A percentile compares a stretch with the other conserved stretches of the same genome.
Conservation (phyloP, 1,140 invertebrate species). For the Pomacea maculata region DNA sequence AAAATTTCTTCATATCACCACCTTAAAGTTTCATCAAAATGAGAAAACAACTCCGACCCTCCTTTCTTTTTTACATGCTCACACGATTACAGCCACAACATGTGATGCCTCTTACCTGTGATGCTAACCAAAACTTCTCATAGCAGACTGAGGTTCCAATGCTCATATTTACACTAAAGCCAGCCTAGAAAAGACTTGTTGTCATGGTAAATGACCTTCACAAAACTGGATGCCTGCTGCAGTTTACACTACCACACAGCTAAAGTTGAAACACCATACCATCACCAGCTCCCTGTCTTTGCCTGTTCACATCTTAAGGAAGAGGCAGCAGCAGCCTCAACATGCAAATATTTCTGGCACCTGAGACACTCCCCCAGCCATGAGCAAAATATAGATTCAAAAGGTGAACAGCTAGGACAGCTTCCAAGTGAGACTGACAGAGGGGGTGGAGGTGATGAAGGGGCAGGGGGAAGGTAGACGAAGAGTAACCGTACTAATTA, state of each 20-base stretch:
- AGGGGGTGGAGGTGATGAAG: background rate
- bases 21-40: too few species aligned
- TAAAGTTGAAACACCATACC: too few species aligned
- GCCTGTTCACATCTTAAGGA: too few species aligned
- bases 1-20: too few species aligned
- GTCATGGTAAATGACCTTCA: too few species aligned
- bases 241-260: too few species aligned
- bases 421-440: background rate
- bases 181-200: too few species aligned
- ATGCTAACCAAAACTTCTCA: too few species aligned
- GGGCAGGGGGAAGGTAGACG: background rate
- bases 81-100: background rate
- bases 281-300: too few species aligned
- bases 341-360: constrained; percentile 4
- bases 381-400: constrained; percentile 1
- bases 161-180: too few species aligned
- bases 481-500: background rate
- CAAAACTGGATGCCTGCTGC: too few species aligned
- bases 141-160: too few species aligned
- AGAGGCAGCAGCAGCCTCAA: background rate
- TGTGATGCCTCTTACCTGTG: background rate
- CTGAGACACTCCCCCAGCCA: background rate
- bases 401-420: background rate
- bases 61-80: background rate
- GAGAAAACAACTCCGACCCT: background rate